A percentile compares a stretch with the other conserved stretches of the same genome.
Evolutionary conservation across 2,888 invertebrate species (phyloP).

Genomic region (Oligia latruncula): DNA sequence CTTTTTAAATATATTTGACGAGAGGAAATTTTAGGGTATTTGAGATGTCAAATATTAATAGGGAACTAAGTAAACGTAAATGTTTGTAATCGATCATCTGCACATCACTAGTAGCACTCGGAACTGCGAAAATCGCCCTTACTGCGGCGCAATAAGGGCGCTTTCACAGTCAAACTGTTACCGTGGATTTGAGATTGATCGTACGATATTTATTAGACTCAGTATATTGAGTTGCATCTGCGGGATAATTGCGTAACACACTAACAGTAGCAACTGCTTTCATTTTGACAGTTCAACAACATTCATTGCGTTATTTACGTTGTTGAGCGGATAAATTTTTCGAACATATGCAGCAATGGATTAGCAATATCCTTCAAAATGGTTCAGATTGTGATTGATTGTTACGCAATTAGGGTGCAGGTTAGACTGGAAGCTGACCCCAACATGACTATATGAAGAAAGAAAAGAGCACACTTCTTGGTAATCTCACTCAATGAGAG

Average conservation of each 20-base stretch:
- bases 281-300: not conserved
- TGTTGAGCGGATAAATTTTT: not conserved
- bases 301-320: not conserved
- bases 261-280: not conserved
- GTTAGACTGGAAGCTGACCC: not conserved
- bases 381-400: not conserved
- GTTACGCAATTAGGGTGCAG: not conserved
- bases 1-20: too few species aligned
- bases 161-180: not conserved
- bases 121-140: slow-evolving; percentile 1
- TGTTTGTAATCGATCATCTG: not conserved
- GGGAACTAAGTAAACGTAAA: not conserved
- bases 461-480: slow-evolving; percentile 37
- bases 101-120: not conserved
- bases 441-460: not conserved
- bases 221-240: not conserved
- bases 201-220: not conserved
- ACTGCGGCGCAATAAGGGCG: slow-evolving; percentile 1
- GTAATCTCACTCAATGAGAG: slow-evolving; percentile 35
- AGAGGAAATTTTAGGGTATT: not conserved
- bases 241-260: not conserved
- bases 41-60: not conserved
- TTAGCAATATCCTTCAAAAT: too few species aligned
- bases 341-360: not conserved
- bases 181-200: too few species aligned